These are phyloP conservation scores for Pelochelys cantorii DNA, from an alignment of 2,797 vertebrate genomes.

Conservation along the genomic window DNA sequence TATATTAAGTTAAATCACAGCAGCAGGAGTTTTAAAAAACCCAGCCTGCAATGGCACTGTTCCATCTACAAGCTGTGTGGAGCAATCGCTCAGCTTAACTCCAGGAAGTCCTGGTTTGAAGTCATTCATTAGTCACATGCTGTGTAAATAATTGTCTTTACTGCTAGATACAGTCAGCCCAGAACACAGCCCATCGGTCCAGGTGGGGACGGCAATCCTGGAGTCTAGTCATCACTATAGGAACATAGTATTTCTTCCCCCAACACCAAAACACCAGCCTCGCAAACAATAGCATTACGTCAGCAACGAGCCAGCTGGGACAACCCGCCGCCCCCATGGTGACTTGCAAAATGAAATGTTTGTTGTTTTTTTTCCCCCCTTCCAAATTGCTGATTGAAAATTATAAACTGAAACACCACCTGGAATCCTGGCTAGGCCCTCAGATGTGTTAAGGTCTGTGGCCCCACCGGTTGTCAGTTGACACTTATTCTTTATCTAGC, in stretches of 20 bases:
- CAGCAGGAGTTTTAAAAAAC: background rate
- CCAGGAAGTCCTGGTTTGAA: conserved; percentile 67
- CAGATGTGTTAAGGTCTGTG: conserved; percentile 31
- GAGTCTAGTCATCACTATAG: conserved; percentile 36
- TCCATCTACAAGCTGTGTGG: conserved; percentile 15
- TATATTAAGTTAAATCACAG: background rate
- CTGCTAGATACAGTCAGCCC: background rate
- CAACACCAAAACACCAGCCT: background rate
- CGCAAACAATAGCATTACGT: conserved; percentile 75
- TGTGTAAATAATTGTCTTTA: conserved; percentile 70
- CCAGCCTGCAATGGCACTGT: background rate
- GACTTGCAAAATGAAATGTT: background rate
- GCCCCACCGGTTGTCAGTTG: conserved; percentile 16
- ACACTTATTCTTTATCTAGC: conserved; percentile 65
- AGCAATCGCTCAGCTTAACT: background rate
- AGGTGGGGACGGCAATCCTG: conserved; percentile 49
- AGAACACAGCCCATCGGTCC: conserved; percentile 21
- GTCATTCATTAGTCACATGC: conserved; percentile 48
- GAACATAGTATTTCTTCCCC: conserved; percentile 29
- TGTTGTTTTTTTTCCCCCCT: background rate
- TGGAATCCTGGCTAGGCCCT: conserved; percentile 19
- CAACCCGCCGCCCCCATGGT: background rate
- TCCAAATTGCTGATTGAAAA: background rate
- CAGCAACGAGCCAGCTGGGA: conserved; percentile 37
- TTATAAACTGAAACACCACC: conserved; percentile 17